Evolutionary conservation across 2,888 invertebrate species (phyloP).

Genomic region (Xanthostigma xanthostigma): DNA sequence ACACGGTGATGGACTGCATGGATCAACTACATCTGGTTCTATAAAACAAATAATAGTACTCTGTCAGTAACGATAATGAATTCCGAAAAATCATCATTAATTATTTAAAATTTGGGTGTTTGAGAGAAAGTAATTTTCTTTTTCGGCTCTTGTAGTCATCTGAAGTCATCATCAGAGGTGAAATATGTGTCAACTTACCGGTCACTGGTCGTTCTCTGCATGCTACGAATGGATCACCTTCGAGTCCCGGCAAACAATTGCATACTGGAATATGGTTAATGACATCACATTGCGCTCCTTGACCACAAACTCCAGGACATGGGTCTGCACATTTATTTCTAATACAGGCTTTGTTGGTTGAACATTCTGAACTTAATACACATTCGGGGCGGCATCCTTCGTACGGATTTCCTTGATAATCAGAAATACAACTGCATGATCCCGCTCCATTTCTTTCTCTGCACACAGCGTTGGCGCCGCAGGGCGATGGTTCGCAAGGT

Average conservation of each 20-base stretch:
- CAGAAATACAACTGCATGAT: conserved; percentile 64
- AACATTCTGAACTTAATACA: conserved; percentile 71
- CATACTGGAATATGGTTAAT: conserved; percentile 79
- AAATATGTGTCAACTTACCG: background rate
- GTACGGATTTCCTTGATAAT: conserved; percentile 74
- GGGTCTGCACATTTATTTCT: conserved; percentile 75
- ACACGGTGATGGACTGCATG: conserved; percentile 59
- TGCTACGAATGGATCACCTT: conserved; percentile 55
- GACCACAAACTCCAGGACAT: conserved; percentile 73
- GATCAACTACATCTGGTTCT: conserved; percentile 26
- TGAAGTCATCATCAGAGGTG: background rate
- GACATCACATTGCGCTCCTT: conserved; percentile 68
- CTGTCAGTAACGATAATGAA: too few species aligned
- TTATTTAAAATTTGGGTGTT: background rate
- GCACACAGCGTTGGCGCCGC: conserved; percentile 72
- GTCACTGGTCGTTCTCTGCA: conserved; percentile 28
- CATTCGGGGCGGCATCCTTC: conserved; percentile 80
- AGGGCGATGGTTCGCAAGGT: conserved; percentile 76
- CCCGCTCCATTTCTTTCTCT: conserved; percentile 63
- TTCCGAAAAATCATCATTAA: background rate
- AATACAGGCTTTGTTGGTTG: conserved; percentile 66
- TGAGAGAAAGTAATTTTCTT: too few species aligned
- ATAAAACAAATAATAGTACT: background rate
- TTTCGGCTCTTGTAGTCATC: too few species aligned
- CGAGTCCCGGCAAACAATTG: conserved; percentile 53